phyloP scores from a whole-genome alignment of 2,888 invertebrate genomes.

The Diploptera punctata region DNA sequence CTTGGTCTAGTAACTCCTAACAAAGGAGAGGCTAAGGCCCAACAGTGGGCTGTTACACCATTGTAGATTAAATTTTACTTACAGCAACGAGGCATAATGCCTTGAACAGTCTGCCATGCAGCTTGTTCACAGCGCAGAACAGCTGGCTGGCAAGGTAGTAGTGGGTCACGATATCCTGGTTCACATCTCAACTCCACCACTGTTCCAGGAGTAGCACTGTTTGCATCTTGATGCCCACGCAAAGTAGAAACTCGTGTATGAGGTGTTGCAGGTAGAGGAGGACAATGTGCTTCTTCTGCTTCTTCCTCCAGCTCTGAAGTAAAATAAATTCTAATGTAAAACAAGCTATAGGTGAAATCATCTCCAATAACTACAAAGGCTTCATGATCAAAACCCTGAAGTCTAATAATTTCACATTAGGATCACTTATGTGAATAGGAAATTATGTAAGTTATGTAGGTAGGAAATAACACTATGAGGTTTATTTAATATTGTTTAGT shows the following conservation, averaged over 20 bases:
- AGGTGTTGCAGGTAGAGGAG: constrained; percentile 20
- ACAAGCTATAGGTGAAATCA: too few species aligned
- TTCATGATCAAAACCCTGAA: too few species aligned
- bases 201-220: constrained; percentile 47
- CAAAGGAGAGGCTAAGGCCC: too few species aligned
- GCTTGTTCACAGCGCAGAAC: constrained; percentile 52
- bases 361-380: too few species aligned
- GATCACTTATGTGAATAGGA: too few species aligned
- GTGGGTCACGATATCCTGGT: constrained; percentile 51
- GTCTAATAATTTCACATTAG: too few species aligned
- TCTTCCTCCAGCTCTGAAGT: constrained; percentile 11
- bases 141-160: constrained; percentile 51
- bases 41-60: too few species aligned
- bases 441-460: too few species aligned
- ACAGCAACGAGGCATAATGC: constrained; percentile 54
- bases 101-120: constrained; percentile 54
- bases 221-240: constrained; percentile 42
- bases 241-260: constrained; percentile 36
- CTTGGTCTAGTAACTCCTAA: too few species aligned
- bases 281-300: constrained; percentile 13
- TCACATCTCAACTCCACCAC: constrained; percentile 51
- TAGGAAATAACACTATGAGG: too few species aligned
- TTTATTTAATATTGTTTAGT: too few species aligned
- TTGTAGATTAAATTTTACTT: constrained; percentile 41
- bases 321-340: too few species aligned